Base-by-base conservation (phyloP, 2,888 invertebrate genomes). In the Euplexia lucipara region DNA sequence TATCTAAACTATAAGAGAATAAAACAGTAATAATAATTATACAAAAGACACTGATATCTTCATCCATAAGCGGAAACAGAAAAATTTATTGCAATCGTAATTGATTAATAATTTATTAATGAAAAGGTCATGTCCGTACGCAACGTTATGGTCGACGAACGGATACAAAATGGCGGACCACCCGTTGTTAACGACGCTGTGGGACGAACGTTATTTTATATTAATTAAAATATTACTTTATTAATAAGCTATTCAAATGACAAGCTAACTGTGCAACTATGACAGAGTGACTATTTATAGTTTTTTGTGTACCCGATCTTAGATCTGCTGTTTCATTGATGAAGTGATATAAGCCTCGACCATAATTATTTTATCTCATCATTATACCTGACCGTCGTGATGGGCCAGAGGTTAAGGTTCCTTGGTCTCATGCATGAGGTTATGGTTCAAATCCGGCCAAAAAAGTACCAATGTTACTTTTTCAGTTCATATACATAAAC, bases 221-320 rank as follows among this genome's bases (percentile, higher is more conserved):
- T 69, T 81, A 72, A 81, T 83, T 81, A 78, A 76, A 65, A 75
- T 59, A 70, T 80, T 59, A 65, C 60, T 78, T 74, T 65, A 69
- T 71, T 79, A 75, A 62, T 66, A 59, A 62, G 59, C 51, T 39
- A 66, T 81, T 60, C 32, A 35, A 49, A 53, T 70, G 47, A 67
- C 79, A 54, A 52, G 14, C 62, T 70, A 47, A 54, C 63, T 64
- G 63, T 75, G 53, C 8, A 20, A 22, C 4, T 42, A 30, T 73
- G 47, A 51, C 32, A 12, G 22, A 54, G 34, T 34, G 9, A 2
- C 30, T 32, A 10, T 37, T 48, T 37, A 22, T 35, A 16, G 5
- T 20, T 16, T n/a, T 51, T 45, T n/a, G 3, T 10, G 20, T 45
- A 20, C 26, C 3, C 26, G 5, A 51, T 44, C 34, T 37, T 5